Evolutionary conservation across 2,888 invertebrate species (phyloP), one percentile per base, ranked within the genome.

Genomic region (Subacronicta megacephala): DNA sequence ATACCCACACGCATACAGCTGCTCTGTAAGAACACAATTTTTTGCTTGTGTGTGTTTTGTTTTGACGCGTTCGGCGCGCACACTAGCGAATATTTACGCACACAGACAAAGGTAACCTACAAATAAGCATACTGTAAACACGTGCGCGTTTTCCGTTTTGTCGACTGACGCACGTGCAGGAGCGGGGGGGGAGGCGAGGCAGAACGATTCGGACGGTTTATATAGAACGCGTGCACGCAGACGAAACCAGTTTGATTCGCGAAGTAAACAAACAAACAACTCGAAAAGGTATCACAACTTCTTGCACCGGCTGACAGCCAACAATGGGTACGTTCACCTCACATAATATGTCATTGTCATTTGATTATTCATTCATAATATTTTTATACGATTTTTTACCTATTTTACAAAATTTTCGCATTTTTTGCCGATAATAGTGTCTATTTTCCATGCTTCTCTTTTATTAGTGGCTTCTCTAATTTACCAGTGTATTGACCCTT

Each of bases 271-370:
- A 85, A 88, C 66, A 77, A 78, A 78, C 76, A 82, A 64, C 79
- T 83, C 80, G 70, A 56, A 82, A 82, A 82, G 81, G 75, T 80
- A 62, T 81, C 80, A 63, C 51, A 51, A 65, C 57, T 69, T 68
- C 60, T 60, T 61, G 67, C 46, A 55, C 71, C 85, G 88, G 87
- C 88, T 78, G 63, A 72, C 74, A 78, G 87, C 88, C 85, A 83
- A 72, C 61, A 66, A 92, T 92, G 91, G 90, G 92, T 92, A 90
- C 72, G 92, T 92, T 75, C 47, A 78, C 63, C 82, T 83, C 73
- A 52, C 44, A 64, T 56, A 40, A 15, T 55, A 49, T 42, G 59
- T 42, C 38, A 50, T 41, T 12, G 9, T 47, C 56, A 56, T 26
- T 23, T 7, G 7, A 23, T 54, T 10, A 0, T 18, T 7, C 7